Conservation (phyloP, 2,888 invertebrate genomes). For the Hirtodrosophila alboralis region DNA sequence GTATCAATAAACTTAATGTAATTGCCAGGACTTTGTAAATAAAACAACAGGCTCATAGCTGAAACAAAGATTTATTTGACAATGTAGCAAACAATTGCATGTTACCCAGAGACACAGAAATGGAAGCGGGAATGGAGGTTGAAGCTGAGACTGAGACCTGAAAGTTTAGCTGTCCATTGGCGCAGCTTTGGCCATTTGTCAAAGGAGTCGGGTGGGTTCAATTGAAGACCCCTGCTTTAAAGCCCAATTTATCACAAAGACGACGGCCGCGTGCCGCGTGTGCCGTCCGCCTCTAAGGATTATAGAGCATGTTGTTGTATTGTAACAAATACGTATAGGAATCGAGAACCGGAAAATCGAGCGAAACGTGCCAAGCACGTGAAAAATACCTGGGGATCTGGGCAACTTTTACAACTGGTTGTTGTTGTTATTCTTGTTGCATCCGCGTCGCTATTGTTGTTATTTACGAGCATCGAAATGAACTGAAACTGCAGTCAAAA, state of each 20-base stretch:
- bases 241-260: conserved; percentile 76
- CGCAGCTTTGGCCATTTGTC: conserved; percentile 68
- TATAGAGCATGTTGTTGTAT: conserved; percentile 19
- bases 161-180: conserved; percentile 61
- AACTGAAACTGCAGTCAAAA: conserved; percentile 54
- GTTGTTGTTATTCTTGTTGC: conserved; percentile 33
- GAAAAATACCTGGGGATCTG: conserved; percentile 81
- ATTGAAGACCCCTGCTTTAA: conserved; percentile 62
- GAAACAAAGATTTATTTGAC: conserved; percentile 72
- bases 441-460: conserved; percentile 55
- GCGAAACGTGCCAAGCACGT: conserved; percentile 82
- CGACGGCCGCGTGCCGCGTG: conserved; percentile 61
- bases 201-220: conserved; percentile 39
- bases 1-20: conserved; percentile 64
- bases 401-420: conserved; percentile 34
- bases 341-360: conserved; percentile 76
- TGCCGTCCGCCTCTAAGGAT: conserved; percentile 50
- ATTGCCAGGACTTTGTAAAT: conserved; percentile 69
- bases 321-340: conserved; percentile 45
- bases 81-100: conserved; percentile 65
- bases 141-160: conserved; percentile 8
- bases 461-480: conserved; percentile 77
- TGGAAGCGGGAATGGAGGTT: neutral
- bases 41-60: conserved; percentile 58
- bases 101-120: conserved; percentile 17